A percentile compares a stretch with the other conserved stretches of the same genome.
Conservation (phyloP, 2,888 invertebrate genomes). For the Dicroscelio sp. region DNA sequence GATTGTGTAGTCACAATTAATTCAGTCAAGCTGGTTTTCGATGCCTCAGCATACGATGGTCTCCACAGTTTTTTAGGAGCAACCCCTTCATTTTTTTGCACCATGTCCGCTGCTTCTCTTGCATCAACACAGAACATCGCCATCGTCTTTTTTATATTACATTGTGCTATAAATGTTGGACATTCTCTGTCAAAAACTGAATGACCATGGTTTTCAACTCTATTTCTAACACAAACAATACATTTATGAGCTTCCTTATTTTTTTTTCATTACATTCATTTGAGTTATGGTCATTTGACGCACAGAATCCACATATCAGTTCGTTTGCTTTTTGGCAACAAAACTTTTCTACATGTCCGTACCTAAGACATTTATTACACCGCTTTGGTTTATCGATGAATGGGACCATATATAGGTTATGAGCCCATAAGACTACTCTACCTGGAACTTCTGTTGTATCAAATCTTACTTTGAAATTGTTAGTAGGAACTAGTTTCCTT, state of each 20-base stretch:
- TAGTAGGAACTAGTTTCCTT: background rate
- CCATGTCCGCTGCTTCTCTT: background rate
- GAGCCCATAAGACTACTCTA: background rate
- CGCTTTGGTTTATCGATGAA: background rate
- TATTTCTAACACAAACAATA: background rate
- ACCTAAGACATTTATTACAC: background rate
- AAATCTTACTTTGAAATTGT: constrained; percentile 8
- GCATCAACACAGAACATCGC: background rate
- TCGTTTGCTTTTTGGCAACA: background rate
- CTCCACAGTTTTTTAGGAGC: background rate
- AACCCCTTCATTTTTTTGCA: background rate
- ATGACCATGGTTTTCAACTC: background rate
- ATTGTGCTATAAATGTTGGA: background rate
- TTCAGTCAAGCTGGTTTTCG: background rate
- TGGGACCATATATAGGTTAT: background rate
- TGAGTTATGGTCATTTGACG: background rate
- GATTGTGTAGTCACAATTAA: background rate
- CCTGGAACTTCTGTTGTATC: background rate
- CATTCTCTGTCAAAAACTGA: background rate
- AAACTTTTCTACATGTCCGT: constrained; percentile 10
- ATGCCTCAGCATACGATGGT: background rate
- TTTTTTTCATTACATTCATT: background rate
- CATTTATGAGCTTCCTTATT: background rate
- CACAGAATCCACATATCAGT: background rate
- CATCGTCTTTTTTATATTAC: background rate